phyloP scores from a whole-genome alignment of 2,113 vertebrate genomes.

The Rhinopomastus cyanomelas region DNA sequence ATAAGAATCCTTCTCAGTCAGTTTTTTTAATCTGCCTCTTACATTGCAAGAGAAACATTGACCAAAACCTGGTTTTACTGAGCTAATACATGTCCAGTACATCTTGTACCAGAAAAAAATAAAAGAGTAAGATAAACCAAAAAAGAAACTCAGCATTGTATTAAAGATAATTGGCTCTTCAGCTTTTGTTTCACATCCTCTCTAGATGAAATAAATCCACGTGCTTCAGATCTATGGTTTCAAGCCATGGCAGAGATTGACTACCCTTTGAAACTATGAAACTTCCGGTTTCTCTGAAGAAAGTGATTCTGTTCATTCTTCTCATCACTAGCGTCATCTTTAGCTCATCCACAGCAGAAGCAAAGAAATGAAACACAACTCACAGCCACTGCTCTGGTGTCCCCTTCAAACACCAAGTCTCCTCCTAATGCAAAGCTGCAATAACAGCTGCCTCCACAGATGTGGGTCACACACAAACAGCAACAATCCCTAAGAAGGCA shows the following conservation, averaged over 20 bases:
- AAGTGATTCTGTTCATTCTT: not conserved
- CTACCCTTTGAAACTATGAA: not conserved
- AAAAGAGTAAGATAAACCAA: not conserved
- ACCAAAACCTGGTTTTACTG: not conserved
- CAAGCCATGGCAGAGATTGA: not conserved
- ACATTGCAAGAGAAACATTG: not conserved
- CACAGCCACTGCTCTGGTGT: accelerated
- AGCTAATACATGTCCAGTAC: not conserved
- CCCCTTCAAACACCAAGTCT: not conserved
- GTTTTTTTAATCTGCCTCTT: not conserved
- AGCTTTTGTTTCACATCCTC: not conserved
- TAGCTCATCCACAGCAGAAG: not conserved
- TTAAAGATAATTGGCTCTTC: not conserved
- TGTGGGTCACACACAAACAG: accelerated
- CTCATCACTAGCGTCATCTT: not conserved
- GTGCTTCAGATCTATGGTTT: not conserved
- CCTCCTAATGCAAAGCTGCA: not conserved
- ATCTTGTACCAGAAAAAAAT: not conserved
- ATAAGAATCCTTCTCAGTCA: not conserved
- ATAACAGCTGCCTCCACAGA: not conserved
- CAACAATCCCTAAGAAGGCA: not conserved
- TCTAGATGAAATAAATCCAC: not conserved
- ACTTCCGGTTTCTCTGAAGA: not conserved
- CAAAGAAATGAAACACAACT: not conserved
- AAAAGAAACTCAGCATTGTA: not conserved